Base-by-base conservation (phyloP, 2,113 vertebrate genomes). In the Pterocles burchelli region DNA sequence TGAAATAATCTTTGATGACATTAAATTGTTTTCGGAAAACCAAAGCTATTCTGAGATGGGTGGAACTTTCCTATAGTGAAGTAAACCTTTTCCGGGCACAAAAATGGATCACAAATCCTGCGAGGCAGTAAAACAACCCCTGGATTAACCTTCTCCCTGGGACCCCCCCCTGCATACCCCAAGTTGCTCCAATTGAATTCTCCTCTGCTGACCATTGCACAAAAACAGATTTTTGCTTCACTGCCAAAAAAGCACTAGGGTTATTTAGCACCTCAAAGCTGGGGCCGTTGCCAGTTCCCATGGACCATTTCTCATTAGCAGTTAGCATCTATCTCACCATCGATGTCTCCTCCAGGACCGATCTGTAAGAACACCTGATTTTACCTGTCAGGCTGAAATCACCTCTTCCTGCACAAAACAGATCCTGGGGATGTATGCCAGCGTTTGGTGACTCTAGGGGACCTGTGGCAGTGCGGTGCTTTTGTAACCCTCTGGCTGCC, bases 281-380 rank as follows among this genome's bases (percentile, higher is more conserved):
- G 82, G 52, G 79, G 65, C 75, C 59, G 28, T 21, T 90, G 46
- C 75, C 92, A 73, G 88, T 80, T 83, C 79, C 1, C 17, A 75
- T 91, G 78, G 78, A 55, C 67, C 72, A 67, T 90, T 96, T 83
- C 93, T 94, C 71, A 76, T 91, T 76, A 94, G 91, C 78, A 79
- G 1, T 88, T 70, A 80, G 52, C 72, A 67, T 94, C 85, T 74
- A 3, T 79, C 77, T 83, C 45, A 0, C 54, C 71, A 62, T 33
- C 3, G 0, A 49, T 68, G 22, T 88, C 66, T 92, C 66, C 62
- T 89, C 54, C 58, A 88, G 81, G 89, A 90, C 66, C 1, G 5
- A 79, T 82, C 58, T 43, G 19, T 84, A 65, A 68, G 52, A 84
- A 41, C 0, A 11, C 33, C 52, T 29, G 38, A 51, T 59, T 75